These are phyloP conservation scores for Phthorimaea operculella DNA, from an alignment of 1,140 invertebrate genomes.

Conservation along the genomic window DNA sequence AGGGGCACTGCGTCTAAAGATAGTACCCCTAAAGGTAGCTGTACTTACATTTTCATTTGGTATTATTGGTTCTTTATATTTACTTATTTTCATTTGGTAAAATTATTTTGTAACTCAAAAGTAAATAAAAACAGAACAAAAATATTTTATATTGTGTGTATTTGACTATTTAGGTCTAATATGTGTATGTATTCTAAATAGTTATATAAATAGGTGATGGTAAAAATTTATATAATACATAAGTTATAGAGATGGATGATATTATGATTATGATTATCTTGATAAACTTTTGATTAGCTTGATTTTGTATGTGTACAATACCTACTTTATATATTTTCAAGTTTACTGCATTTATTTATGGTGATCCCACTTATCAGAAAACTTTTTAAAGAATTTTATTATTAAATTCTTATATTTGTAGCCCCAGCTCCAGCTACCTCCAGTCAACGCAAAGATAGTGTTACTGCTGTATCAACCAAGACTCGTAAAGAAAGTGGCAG, in stretches of 20 bases:
- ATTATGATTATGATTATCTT: neutral
- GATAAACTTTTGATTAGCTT: too few species aligned
- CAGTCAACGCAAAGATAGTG: constrained; percentile 44
- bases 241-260: neutral
- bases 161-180: too few species aligned
- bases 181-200: constrained; percentile 11
- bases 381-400: too few species aligned
- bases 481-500: constrained; percentile 59
- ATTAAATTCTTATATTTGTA: neutral
- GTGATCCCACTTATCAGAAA: too few species aligned
- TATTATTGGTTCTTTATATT: neutral
- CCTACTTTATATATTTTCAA: too few species aligned
- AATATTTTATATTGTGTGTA: too few species aligned
- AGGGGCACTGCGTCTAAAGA: constrained; percentile 56
- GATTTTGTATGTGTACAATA: too few species aligned
- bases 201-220: constrained; percentile 4
- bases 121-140: too few species aligned
- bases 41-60: neutral
- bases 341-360: too few species aligned
- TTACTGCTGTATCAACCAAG: constrained; percentile 47
- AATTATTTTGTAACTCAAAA: too few species aligned
- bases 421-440: neutral
- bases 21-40: constrained; percentile 57
- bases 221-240: neutral
- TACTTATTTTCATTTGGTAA: neutral